Percentiles rank a stretch among this genome's conserved stretches.
phyloP scores from a whole-genome alignment of 2,888 invertebrate species.

The Alloplasta piceator region DNA sequence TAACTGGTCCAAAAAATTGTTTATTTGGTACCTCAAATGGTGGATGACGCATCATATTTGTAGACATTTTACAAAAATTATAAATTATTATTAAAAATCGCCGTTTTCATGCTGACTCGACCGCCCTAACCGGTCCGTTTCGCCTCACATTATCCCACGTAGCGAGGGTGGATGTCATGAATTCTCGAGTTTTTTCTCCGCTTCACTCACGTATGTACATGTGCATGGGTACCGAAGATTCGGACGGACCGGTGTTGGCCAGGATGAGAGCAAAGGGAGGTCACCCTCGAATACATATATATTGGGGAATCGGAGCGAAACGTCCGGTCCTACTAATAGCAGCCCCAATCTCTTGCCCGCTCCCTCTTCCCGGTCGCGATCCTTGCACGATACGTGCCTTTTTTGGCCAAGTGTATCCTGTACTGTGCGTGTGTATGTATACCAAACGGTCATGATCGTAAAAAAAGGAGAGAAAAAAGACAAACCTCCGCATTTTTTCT shows the following conservation, averaged over 20 bases:
- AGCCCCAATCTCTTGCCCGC: background rate
- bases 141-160: too few relatives aligned
- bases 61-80: too few relatives aligned
- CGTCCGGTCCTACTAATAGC: constrained; percentile 40
- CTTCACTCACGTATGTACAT: background rate
- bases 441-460: background rate
- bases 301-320: background rate
- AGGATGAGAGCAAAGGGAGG: constrained; percentile 23
- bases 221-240: constrained; percentile 15
- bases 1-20: too few relatives aligned
- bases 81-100: too few relatives aligned
- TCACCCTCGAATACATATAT: constrained; percentile 9
- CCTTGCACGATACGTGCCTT: constrained; percentile 58
- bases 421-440: background rate
- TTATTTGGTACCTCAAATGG: too few relatives aligned
- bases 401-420: constrained; percentile 48
- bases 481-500: constrained; percentile 47
- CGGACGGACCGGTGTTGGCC: constrained; percentile 46
- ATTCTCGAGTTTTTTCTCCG: constrained; percentile 19
- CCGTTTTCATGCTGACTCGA: too few relatives aligned
- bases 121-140: too few relatives aligned
- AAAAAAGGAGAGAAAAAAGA: constrained; percentile 12
- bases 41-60: too few relatives aligned
- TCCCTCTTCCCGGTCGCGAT: constrained; percentile 23
- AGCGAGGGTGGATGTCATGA: constrained; percentile 48